Base-by-base conservation (phyloP, 2,888 invertebrate species). In the Drosophila rubida region DNA sequence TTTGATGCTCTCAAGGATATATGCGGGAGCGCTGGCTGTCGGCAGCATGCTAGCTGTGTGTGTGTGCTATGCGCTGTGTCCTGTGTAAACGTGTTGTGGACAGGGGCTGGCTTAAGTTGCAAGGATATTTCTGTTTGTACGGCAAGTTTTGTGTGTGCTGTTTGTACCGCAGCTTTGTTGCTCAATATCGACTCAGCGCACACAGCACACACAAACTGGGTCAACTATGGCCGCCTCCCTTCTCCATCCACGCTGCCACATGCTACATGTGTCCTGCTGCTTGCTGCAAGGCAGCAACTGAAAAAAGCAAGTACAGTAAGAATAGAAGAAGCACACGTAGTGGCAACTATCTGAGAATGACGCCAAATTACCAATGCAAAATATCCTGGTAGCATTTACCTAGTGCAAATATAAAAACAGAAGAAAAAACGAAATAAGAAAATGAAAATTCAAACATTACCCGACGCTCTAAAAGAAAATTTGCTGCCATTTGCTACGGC, bases 271-370 rank as follows among this genome's bases (percentile, higher is more conserved):
- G n/a, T 9, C 27, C 27, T 41, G 11, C 9, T 39, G 11, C 22
- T n/a, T 48, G 39, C 48, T 49, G 22, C 32, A 25, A 57, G 37
- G 41, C 49, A 63, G 46, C 61, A 51, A 46, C n/a, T n/a, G 25
- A 11, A 1, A 19, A 19, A 19, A 19, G 3, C 19, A 19, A 53
- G 8, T 41, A 67, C 53, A 19, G 32, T 48, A 53, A 64, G 37
- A 54, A 35, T 44, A 49, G 54, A 19, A 19, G 19, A 48, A 67
- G 44, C 48, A 61, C 81, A 82, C 86, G 86, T 80, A 70, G 68
- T 78, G 75, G 73, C 87, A 82, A 82, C 87, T 82, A 84, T 87
- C 87, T 80, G 82, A 80, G 81, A 83, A 83, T 87, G 82, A 83
- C 84, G 66, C 74, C 78, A 83, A 83, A 83, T 83, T 83, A 83